phyloP scores from a whole-genome alignment of 2,888 invertebrate species.

The Trachelus iudaicus region DNA sequence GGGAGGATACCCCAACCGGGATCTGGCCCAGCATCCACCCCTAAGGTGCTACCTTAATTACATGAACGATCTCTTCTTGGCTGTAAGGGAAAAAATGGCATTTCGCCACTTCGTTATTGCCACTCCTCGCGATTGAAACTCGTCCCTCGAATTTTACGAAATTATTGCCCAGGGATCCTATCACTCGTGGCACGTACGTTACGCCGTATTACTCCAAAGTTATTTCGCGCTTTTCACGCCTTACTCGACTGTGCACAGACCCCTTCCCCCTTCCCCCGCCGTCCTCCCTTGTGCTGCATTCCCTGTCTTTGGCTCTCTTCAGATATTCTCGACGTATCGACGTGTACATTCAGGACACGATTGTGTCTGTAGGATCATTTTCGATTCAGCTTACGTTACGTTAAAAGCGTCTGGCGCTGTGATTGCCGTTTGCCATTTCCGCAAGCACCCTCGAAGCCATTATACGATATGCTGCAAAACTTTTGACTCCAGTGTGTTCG shows the following conservation, averaged over 20 bases:
- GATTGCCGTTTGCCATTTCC: constrained; percentile 38
- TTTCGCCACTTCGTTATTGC: constrained; percentile 4
- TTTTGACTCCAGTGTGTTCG: constrained; percentile 7
- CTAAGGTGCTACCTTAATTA: background rate
- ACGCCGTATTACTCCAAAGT: background rate
- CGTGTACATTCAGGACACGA: background rate
- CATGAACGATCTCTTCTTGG: constrained; percentile 6
- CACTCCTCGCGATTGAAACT: constrained; percentile 3
- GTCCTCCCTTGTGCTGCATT: background rate
- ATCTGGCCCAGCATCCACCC: background rate
- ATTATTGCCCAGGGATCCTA: background rate
- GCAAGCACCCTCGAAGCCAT: constrained; percentile 13
- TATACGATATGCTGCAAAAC: constrained; percentile 4
- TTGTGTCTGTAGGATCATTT: constrained; percentile 24
- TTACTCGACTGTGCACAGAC: background rate
- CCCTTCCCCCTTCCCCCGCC: too few species aligned
- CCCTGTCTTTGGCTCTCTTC: background rate
- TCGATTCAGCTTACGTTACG: constrained; percentile 32
- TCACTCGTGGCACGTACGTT: background rate
- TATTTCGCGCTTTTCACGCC: background rate
- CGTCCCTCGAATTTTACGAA: background rate
- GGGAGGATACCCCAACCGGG: background rate
- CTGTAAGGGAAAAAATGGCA: background rate
- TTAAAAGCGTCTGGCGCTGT: constrained; percentile 34
- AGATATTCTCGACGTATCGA: background rate